phyloP scores from a whole-genome alignment of 2,113 vertebrate genomes.

The Xiphorhynchus elegans region DNA sequence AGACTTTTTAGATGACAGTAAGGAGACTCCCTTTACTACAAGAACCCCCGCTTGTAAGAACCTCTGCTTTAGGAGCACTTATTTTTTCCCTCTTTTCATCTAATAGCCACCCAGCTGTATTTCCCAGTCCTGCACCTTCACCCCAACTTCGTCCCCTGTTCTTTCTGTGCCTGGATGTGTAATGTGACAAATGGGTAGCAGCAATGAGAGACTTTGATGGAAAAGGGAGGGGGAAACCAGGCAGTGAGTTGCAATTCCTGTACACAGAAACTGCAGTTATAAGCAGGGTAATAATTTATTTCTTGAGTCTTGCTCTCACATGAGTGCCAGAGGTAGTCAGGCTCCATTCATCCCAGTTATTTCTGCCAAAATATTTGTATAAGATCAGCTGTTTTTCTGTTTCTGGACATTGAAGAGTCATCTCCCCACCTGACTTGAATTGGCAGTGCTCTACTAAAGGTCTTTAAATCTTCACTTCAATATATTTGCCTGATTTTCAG shows the following conservation, averaged over 20 bases:
- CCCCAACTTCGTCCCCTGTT: background rate
- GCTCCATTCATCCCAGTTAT: background rate
- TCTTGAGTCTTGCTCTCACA: background rate
- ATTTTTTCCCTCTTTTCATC: slow-evolving; percentile 65
- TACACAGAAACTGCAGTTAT: background rate
- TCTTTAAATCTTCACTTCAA: background rate
- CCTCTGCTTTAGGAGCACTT: slow-evolving; percentile 82
- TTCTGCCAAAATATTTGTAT: background rate
- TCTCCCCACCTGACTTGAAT: background rate
- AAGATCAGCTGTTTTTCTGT: background rate
- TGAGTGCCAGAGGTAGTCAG: background rate
- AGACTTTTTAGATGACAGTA: slow-evolving; percentile 99
- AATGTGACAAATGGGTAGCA: background rate
- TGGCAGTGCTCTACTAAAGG: background rate
- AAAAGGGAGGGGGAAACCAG: background rate
- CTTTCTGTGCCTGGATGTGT: slow-evolving; percentile 12
- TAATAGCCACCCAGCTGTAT: slow-evolving; percentile 65
- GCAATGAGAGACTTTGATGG: background rate
- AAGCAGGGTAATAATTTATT: background rate
- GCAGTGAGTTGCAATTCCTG: background rate
- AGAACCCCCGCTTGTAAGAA: slow-evolving; percentile 85
- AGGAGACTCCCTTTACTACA: slow-evolving; percentile 88
- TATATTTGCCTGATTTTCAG: background rate
- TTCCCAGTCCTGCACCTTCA: slow-evolving; percentile 26
- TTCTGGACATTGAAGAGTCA: background rate